Base-by-base conservation (phyloP, 2,797 vertebrate species). In the Danio jaintianensis region DNA sequence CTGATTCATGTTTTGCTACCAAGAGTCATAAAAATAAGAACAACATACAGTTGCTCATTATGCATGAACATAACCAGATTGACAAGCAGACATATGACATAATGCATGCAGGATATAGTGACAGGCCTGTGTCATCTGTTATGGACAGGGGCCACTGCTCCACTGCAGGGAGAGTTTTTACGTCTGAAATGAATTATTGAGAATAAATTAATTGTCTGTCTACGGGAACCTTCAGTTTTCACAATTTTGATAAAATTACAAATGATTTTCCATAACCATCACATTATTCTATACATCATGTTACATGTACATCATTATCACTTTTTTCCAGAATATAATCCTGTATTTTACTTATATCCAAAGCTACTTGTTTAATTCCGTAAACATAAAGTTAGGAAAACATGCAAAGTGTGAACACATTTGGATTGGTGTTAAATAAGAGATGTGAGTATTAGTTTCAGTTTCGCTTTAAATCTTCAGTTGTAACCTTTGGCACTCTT, bases 1-100 rank as follows among this genome's bases (percentile, higher is more conserved):
- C 62, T 81, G 62, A 81, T 56, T 75, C 8, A 70, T 75, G 71
- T 66, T 76, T 73, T 79, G 45, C 58, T 71, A 81, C 18, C 73
- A 43, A n/a, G 13, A 42, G 18, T 53, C 15, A 29, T 75, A 77
- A 58, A 29, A 63, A 77, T 71, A 69, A 53, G 53, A 48, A 42
- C 11, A 7, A 42, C 48, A 63, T 71, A 55, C 55, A 40, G 62
- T 76, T 66, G 61, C 47, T 75, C 47, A 50, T 61, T 59, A 29
- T 64, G 59, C 61, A 78, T 78, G 55, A 59, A 61, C n/a, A 61
- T 69, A 79, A 62, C 58, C 67, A 79, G 56, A 71, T 53, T 71
- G 77, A 79, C 67, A 63, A 50, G 42, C 43, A 78, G 53, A 36
- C 64, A 59, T 78, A 68, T 67, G 52, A 77, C 53, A 59, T 78